These are phyloP conservation scores for Alectura lathami DNA, from an alignment of 2,113 vertebrate species.

Conservation along the genomic window DNA sequence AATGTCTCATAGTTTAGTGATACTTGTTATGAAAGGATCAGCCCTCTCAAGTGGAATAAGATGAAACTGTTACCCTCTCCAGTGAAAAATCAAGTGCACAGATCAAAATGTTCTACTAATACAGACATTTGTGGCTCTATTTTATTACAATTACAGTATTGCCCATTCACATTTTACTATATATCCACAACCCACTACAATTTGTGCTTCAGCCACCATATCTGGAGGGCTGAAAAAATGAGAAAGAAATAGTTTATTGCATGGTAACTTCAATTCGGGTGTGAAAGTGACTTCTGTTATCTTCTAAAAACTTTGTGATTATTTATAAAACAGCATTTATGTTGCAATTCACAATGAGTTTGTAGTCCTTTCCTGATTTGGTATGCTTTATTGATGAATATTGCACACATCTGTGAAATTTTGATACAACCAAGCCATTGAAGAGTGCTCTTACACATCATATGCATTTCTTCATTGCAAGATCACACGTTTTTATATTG, in stretches of 20 bases:
- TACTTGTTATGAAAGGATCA: background rate
- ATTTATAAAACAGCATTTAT: background rate
- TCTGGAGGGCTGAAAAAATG: background rate
- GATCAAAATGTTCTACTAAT: background rate
- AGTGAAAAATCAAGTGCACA: conserved; percentile 18
- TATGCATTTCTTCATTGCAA: background rate
- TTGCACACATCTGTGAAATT: background rate
- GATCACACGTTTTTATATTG: background rate
- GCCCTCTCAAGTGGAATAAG: background rate
- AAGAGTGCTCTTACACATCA: background rate
- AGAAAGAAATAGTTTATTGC: background rate
- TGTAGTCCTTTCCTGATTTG: background rate
- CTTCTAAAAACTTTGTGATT: background rate
- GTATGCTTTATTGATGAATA: background rate
- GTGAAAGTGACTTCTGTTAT: background rate
- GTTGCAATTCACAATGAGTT: background rate
- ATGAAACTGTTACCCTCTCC: background rate
- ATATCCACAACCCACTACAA: background rate
- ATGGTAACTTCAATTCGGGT: background rate
- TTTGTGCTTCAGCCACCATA: background rate
- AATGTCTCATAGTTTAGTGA: background rate
- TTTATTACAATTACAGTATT: background rate
- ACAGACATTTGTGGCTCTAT: background rate
- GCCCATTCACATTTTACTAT: background rate
- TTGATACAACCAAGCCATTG: background rate